phyloP scores from a whole-genome alignment of 2,888 invertebrate genomes.

The Norana najaformis region DNA sequence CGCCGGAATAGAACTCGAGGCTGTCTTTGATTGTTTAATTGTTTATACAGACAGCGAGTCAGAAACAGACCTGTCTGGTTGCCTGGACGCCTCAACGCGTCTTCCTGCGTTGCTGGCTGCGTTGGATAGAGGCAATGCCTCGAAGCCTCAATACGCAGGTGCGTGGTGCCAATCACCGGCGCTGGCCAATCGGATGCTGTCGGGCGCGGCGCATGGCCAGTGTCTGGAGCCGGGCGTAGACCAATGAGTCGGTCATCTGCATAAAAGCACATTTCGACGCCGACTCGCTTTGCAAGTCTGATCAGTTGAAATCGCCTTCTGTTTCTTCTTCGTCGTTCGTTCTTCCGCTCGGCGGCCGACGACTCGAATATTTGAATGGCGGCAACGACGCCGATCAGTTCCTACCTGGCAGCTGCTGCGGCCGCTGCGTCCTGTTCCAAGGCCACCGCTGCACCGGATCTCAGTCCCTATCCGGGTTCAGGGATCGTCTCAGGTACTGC shows the following conservation, averaged over 20 bases:
- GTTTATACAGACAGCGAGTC: constrained; percentile 4
- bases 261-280: not conserved
- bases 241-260: constrained; percentile 17
- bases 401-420: constrained; percentile 15
- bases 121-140: not conserved
- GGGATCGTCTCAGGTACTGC: not conserved
- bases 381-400: not conserved
- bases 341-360: too few relatives aligned
- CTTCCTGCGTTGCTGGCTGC: not conserved
- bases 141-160: constrained; percentile 8
- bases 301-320: not conserved
- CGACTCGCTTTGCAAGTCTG: not conserved
- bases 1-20: not conserved
- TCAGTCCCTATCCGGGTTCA: not conserved
- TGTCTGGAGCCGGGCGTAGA: constrained; percentile 8
- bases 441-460: not conserved
- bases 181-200: constrained; percentile 6
- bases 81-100: not conserved
- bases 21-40: not conserved
- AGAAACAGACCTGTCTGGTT: not conserved
- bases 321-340: not conserved
- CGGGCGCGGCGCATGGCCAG: not conserved
- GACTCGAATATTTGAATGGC: not conserved
- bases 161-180: constrained; percentile 21
- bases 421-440: not conserved